Evolutionary conservation across 1,140 invertebrate genomes (phyloP).

Genomic region (Brachionus manjavacas): DNA sequence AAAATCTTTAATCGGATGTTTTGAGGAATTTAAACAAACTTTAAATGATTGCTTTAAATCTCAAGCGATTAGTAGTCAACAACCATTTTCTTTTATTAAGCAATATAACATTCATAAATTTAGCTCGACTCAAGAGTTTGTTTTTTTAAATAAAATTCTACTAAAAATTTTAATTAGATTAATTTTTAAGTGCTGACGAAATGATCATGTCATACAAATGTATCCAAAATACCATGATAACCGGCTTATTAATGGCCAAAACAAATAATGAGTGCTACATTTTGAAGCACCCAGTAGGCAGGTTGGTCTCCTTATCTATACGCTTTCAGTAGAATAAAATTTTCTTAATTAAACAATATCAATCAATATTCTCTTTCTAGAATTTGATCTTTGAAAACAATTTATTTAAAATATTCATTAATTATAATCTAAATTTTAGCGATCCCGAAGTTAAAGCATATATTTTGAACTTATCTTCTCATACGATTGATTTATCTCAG

Average conservation of each 20-base stretch:
- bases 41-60: slow-evolving; percentile 41
- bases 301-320: background rate
- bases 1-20: slow-evolving; percentile 39
- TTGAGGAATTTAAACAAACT: slow-evolving; percentile 39
- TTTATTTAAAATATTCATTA: background rate
- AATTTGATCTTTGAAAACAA: background rate
- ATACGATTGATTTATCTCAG: slow-evolving; percentile 26
- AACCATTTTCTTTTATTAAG: slow-evolving; percentile 39
- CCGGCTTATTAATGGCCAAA: slow-evolving; percentile 24
- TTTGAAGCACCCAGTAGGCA: background rate
- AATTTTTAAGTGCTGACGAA: slow-evolving; percentile 25
- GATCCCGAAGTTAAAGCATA: slow-evolving; percentile 39
- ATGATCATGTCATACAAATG: slow-evolving; percentile 41
- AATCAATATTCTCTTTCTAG: background rate
- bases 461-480: slow-evolving; percentile 36
- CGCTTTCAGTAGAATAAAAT: background rate
- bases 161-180: background rate
- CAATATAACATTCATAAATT: slow-evolving; percentile 42
- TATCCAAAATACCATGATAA: slow-evolving; percentile 15
- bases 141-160: background rate
- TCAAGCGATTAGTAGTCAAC: slow-evolving; percentile 35
- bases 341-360: too few relatives aligned
- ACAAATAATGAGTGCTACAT: slow-evolving; percentile 39
- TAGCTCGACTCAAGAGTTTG: slow-evolving; percentile 32
- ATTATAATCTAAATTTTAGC: background rate